Evolutionary conservation across 2,888 invertebrate genomes (phyloP), one percentile per base, ranked within the genome.

Genomic region (Lissonota sp.): DNA sequence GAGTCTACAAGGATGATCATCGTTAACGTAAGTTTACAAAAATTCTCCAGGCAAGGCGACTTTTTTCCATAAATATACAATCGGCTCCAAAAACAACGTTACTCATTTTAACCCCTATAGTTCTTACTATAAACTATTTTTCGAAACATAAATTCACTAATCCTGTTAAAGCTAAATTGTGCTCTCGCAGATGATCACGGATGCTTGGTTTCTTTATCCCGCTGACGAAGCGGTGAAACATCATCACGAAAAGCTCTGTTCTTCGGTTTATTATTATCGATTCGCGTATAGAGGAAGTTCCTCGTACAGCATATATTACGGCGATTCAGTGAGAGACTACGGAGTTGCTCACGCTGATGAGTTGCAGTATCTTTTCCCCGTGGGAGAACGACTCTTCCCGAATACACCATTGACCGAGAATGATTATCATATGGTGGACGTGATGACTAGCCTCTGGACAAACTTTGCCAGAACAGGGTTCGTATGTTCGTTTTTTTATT

Each of bases 261-360:
- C 93, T 0, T 94, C 95, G 0, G 94, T 96, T 1, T 96, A 94
- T 89, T 94, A 95, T 62, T 97, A 96, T 88, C 93, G 95, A 66
- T 94, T 96, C 79, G 93, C 94, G 0, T 96, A 96, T 88, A 94
- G 94, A 89, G 96, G 96, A 0, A 93, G 93, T 6, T 94, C 95
- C 51, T 96, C 96, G 84, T 96, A 96, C 87, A 95, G 96, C 1
- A 94, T 94, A 91, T 93, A 96, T 79, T 97, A 96, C 87, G 96
- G 96, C 0, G 96, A 95, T 74, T 92, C 93, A 1, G 91, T 93
- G 37, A 93, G 93, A 71, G 94, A 95, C 90, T 96, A 96, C 86
- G 96, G 97, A 72, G 96, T 96, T 0, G 96, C 96, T 69, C 97
- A 97, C 89, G 97, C 96, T 0, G 97, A 97, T 87, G 97, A 98